phyloP scores from a whole-genome alignment of 1,140 invertebrate species.

The Zaprionus tsacasi region DNA sequence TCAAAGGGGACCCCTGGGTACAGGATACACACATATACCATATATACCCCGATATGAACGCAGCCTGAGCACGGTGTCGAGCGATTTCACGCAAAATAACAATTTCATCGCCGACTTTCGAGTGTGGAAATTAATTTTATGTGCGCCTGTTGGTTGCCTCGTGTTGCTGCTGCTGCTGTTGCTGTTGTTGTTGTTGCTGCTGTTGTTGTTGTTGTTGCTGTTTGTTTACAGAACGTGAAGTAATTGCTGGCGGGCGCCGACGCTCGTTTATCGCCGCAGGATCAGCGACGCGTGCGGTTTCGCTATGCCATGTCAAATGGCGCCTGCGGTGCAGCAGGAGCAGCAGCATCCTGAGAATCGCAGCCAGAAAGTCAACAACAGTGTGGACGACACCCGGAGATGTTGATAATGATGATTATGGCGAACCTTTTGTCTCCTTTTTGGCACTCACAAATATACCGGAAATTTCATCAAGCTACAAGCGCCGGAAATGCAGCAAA shows the following conservation, averaged over 20 bases:
- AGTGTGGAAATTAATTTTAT: conserved; percentile 79
- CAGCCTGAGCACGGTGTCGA: conserved; percentile 32
- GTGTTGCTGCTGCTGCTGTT: neutral
- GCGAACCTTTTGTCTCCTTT: conserved; percentile 9
- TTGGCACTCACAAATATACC: conserved; percentile 52
- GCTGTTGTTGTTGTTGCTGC: conserved; percentile 1
- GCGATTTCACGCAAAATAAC: conserved; percentile 74
- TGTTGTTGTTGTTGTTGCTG: neutral
- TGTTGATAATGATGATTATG: conserved; percentile 3
- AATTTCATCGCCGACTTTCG: conserved; percentile 59
- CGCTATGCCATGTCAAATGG: conserved; percentile 27
- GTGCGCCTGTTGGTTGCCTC: conserved; percentile 29
- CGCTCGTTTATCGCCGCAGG: conserved; percentile 40
- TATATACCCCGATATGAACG: conserved; percentile 23
- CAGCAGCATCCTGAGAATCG: conserved; percentile 39
- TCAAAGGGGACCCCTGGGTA: neutral
- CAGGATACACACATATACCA: conserved; percentile 11
- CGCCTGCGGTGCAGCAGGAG: conserved; percentile 39
- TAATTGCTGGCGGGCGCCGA: conserved; percentile 67
- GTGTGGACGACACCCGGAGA: conserved; percentile 13
- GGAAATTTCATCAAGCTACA: conserved; percentile 43
- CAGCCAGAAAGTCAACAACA: conserved; percentile 47
- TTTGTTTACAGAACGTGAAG: conserved; percentile 75
- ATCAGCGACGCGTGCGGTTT: conserved; percentile 50
- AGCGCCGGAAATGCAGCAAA: conserved; percentile 59